These are phyloP conservation scores for Laspeyria flexula DNA, from an alignment of 2,888 invertebrate species.

Conservation along the genomic window DNA sequence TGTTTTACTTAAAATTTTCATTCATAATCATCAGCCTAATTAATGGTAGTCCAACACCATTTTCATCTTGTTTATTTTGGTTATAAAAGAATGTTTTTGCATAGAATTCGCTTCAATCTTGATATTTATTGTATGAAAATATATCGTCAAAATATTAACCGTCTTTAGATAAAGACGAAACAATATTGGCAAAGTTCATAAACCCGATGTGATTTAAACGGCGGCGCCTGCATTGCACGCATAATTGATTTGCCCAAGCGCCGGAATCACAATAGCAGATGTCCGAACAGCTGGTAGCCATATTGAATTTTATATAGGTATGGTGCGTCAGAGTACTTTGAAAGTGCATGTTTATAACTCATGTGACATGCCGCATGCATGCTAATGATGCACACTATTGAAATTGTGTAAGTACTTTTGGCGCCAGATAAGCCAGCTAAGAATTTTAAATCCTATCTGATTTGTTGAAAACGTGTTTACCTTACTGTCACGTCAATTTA, in stretches of 20 bases:
- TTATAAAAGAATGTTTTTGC: too few species aligned
- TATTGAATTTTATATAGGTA: conserved; percentile 56
- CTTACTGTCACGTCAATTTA: too few species aligned
- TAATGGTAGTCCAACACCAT: too few species aligned
- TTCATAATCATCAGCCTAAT: too few species aligned
- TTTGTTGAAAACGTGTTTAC: too few species aligned
- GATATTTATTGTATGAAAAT: conserved; percentile 40
- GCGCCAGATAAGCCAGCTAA: conserved; percentile 1
- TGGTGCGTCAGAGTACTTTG: conserved; percentile 56
- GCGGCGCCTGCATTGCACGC: conserved; percentile 58
- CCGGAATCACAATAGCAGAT: conserved; percentile 74
- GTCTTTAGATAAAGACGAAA: too few species aligned
- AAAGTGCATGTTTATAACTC: conserved; percentile 51
- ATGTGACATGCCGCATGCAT: conserved; percentile 42
- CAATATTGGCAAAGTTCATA: conserved; percentile 47
- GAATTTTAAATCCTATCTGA: background rate
- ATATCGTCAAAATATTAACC: too few species aligned
- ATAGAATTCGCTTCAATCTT: conserved; percentile 33
- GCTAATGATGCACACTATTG: conserved; percentile 27
- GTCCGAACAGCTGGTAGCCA: conserved; percentile 69
- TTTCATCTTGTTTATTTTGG: too few species aligned
- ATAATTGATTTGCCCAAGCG: conserved; percentile 70
- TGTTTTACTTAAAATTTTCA: too few species aligned
- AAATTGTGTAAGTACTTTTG: conserved; percentile 10
- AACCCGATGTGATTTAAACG: conserved; percentile 44